Conservation (phyloP, 2,797 vertebrate species). For the Pantherophis alleghaniensis region DNA sequence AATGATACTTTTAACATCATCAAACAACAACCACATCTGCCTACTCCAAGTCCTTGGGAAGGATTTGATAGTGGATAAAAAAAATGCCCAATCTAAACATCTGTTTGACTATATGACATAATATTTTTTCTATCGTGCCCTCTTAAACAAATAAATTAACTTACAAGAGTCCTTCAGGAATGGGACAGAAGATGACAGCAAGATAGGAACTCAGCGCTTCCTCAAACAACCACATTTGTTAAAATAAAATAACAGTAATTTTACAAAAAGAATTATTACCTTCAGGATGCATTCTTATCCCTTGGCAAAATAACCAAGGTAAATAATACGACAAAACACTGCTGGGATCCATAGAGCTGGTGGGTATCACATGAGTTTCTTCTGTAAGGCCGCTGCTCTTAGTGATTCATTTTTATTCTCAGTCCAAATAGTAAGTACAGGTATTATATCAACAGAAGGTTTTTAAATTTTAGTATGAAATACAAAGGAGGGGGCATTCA, state of each 20-base stretch:
- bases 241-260: background rate
- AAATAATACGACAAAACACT: background rate
- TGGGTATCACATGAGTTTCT: background rate
- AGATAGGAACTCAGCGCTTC: background rate
- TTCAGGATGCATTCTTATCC: background rate
- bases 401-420: background rate
- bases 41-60: background rate
- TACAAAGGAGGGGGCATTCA: background rate
- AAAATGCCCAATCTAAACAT: background rate
- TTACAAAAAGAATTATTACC: background rate
- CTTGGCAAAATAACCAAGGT: background rate
- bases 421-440: background rate
- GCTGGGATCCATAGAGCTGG: background rate
- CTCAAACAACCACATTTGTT: background rate
- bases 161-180: background rate
- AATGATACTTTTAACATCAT: background rate
- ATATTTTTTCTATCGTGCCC: background rate
- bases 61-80: background rate
- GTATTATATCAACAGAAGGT: background rate
- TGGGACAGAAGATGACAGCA: too few species aligned
- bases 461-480: background rate
- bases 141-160: background rate
- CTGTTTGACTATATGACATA: background rate
- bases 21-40: background rate
- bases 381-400: background rate